Conservation (phyloP, 2,113 vertebrate species). For the Pluvianellus socialis region DNA sequence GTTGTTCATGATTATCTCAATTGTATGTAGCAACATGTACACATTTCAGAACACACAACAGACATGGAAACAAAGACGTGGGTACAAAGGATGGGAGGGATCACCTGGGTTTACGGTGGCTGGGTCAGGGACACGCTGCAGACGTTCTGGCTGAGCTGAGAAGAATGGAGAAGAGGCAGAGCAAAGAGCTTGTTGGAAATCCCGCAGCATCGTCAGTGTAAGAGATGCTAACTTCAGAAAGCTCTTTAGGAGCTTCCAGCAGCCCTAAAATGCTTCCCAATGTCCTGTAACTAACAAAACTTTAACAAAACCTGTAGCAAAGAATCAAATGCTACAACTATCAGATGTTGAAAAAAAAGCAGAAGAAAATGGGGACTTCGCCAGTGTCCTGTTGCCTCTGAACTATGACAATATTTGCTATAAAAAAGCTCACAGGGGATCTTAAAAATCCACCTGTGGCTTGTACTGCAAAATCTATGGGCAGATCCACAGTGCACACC, state of each 20-base stretch:
- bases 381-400: neutral
- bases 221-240: neutral
- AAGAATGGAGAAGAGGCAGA: neutral
- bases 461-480: neutral
- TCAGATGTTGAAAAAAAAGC: neutral
- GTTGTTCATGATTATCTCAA: accelerated
- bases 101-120: neutral
- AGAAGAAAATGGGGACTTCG: neutral
- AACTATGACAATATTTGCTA: neutral
- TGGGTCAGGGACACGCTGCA: neutral
- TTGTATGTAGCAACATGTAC: neutral
- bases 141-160: neutral
- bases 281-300: neutral
- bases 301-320: neutral
- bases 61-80: neutral
- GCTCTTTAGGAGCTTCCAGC: neutral
- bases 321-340: neutral
- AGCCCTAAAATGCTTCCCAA: neutral
- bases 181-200: neutral
- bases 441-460: neutral
- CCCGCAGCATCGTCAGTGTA: neutral
- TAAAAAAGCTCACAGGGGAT: neutral
- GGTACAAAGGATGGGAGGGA: neutral
- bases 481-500: neutral
- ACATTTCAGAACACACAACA: neutral